Percentiles rank a stretch among this genome's conserved stretches.
These are phyloP conservation scores for Mylabris sibirica DNA, from an alignment of 2,888 invertebrate genomes.

Conservation along the genomic window DNA sequence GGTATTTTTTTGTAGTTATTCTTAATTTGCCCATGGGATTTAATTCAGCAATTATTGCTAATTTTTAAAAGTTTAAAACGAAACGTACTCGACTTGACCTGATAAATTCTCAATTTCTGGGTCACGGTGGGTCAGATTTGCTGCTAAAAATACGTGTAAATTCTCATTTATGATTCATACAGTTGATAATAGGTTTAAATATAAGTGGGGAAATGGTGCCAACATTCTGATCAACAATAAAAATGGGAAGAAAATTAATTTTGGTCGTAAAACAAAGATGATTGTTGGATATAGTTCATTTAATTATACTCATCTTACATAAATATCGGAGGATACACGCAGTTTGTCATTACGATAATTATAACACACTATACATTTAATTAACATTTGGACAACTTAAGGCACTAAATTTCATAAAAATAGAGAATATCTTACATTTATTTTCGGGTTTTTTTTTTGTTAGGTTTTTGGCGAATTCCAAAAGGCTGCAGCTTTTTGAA, in stretches of 20 bases:
- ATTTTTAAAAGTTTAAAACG: neutral
- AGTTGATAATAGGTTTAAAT: neutral
- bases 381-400: constrained; percentile 34
- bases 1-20: neutral
- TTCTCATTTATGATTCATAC: neutral
- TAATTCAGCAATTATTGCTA: too few relatives aligned
- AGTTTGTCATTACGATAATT: constrained; percentile 42
- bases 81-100: neutral
- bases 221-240: neutral
- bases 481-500: constrained; percentile 59
- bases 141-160: neutral
- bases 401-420: constrained; percentile 27
- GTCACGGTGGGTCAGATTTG: neutral
- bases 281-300: constrained; percentile 34
- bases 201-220: neutral
- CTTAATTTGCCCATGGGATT: neutral
- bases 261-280: neutral
- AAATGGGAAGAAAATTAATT: neutral
- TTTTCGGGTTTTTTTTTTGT: constrained; percentile 15
- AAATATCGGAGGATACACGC: constrained; percentile 41
- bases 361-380: constrained; percentile 33
- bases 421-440: constrained; percentile 21
- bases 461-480: constrained; percentile 56
- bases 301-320: constrained; percentile 24
- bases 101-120: neutral